Evolutionary conservation across 1,140 invertebrate species (phyloP).

Genomic region (Brachionus rotundiformis): DNA sequence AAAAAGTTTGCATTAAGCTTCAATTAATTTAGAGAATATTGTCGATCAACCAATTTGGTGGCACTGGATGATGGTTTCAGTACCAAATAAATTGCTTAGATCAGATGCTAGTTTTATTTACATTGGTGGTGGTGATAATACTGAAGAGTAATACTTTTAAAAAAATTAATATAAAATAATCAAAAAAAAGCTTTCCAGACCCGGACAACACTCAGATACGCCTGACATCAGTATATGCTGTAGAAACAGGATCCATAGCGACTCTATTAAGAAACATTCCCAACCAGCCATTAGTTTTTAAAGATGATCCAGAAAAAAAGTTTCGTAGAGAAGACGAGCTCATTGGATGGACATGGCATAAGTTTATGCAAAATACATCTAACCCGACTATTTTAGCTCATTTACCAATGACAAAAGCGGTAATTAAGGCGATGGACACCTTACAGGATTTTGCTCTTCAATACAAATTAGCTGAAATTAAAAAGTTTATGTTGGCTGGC

Average conservation of each 20-base stretch:
- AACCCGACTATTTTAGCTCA: constrained; percentile 1
- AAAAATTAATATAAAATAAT: background rate
- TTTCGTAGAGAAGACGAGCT: constrained; percentile 56
- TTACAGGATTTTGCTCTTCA: constrained; percentile 52
- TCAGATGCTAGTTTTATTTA: constrained; percentile 55
- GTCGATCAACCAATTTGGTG: constrained; percentile 57
- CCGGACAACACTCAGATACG: constrained; percentile 55
- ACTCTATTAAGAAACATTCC: constrained; percentile 57
- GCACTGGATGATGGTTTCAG: constrained; percentile 57
- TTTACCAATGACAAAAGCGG: constrained; percentile 54
- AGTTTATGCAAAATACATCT: constrained; percentile 16
- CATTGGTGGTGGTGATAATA: constrained; percentile 57
- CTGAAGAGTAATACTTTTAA: constrained; percentile 3
- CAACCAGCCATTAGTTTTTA: constrained; percentile 57
- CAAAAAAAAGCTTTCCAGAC: constrained; percentile 52
- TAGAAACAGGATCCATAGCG: constrained; percentile 55
- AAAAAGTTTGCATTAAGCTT: no score
- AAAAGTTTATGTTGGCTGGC: constrained; percentile 49
- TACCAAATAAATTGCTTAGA: constrained; percentile 56
- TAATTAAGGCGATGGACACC: constrained; percentile 57
- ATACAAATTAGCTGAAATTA: background rate
- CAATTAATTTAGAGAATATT: background rate
- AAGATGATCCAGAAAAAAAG: constrained; percentile 56
- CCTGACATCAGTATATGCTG: constrained; percentile 55
- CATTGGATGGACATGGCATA: constrained; percentile 58